These are phyloP conservation scores for Siphamia tubifer DNA, from an alignment of 2,113 vertebrate species.

Conservation along the genomic window DNA sequence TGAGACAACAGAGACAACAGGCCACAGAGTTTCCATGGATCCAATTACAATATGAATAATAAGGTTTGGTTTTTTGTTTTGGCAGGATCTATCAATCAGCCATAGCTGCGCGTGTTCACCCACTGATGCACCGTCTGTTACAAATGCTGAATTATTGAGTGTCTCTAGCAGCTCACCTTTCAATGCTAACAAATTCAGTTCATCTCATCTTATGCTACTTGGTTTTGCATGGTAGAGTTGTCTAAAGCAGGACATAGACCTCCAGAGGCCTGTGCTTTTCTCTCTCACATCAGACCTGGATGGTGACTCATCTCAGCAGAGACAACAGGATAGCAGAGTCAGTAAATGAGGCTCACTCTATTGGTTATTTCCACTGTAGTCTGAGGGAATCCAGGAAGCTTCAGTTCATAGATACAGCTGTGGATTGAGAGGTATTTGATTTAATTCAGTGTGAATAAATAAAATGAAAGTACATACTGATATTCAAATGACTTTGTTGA, in stretches of 20 bases:
- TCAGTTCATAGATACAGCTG: not conserved
- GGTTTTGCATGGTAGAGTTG: constrained; percentile 21
- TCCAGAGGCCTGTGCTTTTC: not conserved
- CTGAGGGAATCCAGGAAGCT: not conserved
- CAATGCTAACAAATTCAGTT: constrained; percentile 76
- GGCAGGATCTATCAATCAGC: constrained; percentile 62
- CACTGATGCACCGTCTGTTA: constrained; percentile 81
- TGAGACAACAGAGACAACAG: constrained; percentile 38
- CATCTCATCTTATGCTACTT: constrained; percentile 37
- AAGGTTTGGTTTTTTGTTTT: constrained; percentile 68
- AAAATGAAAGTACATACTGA: too few relatives aligned
- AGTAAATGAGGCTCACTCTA: not conserved
- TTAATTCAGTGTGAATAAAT: not conserved
- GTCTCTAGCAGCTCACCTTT: constrained; percentile 73
- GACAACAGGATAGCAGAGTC: not conserved
- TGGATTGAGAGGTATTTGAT: too few relatives aligned
- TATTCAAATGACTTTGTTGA: too few relatives aligned
- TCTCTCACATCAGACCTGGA: constrained; percentile 9
- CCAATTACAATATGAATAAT: constrained; percentile 69
- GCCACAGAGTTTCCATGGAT: constrained; percentile 62
- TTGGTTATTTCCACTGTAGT: not conserved
- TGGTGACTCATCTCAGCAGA: not conserved
- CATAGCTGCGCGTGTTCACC: constrained; percentile 50
- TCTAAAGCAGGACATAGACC: not conserved
- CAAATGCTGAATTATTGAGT: constrained; percentile 82